Percentiles rank a stretch among this genome's conserved stretches.
Conservation (phyloP, 2,888 invertebrate genomes). For the Balanococcus diminutus region DNA sequence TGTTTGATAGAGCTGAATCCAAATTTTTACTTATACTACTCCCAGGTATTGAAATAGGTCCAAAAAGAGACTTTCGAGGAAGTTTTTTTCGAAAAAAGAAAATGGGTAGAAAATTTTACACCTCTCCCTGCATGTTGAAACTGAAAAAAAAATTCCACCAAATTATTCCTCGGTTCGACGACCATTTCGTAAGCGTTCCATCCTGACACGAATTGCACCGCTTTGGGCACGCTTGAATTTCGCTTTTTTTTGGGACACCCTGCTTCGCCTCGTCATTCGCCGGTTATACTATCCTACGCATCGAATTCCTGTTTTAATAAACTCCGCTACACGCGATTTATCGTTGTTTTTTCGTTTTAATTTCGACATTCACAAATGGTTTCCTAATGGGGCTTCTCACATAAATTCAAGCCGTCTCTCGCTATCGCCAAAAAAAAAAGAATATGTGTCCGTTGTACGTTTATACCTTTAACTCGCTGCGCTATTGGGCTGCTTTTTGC, state of each 20-base stretch:
- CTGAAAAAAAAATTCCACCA: too few species aligned
- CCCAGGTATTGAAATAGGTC: too few species aligned
- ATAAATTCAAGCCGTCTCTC: slow-evolving; percentile 42
- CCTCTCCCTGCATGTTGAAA: too few species aligned
- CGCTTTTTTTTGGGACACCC: not conserved
- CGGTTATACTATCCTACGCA: slow-evolving; percentile 8
- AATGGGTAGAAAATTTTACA: too few species aligned
- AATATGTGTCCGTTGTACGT: slow-evolving; percentile 2
- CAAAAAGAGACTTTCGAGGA: too few species aligned
- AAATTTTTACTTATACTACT: too few species aligned
- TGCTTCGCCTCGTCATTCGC: not conserved
- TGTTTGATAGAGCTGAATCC: too few species aligned
- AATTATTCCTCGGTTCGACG: too few species aligned
- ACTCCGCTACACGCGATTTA: slow-evolving; percentile 48
- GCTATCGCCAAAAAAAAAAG: slow-evolving; percentile 13
- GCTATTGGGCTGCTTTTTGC: not conserved
- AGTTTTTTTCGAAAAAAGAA: too few species aligned
- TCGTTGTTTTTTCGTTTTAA: slow-evolving; percentile 48
- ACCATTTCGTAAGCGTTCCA: too few species aligned
- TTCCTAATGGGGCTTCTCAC: slow-evolving; percentile 48
- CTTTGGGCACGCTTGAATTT: not conserved
- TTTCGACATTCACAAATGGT: slow-evolving; percentile 50
- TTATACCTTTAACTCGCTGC: not conserved
- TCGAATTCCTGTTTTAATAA: slow-evolving; percentile 50
- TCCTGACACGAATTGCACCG: not conserved